Evolutionary conservation across 2,797 vertebrate species (phyloP), one percentile per base, ranked within the genome.

Genomic region (Anguilla megastoma): DNA sequence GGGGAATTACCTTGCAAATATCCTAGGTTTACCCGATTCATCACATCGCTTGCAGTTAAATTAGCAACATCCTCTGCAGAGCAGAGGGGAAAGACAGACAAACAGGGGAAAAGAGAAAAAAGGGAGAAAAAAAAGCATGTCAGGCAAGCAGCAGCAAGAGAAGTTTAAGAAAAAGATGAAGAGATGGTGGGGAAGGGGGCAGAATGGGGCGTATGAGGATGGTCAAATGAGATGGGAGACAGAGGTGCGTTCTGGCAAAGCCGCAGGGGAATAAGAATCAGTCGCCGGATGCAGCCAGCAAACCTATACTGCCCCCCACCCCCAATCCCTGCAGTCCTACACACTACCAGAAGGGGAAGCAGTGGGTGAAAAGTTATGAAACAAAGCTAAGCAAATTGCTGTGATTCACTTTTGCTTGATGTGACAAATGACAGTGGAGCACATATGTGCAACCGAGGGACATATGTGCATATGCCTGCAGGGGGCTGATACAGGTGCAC

Each of bases 1-100:
- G 93, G 91, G 92, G 92, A 94, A 94, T 99, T 99, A 99, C 99
- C 99, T 99, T 99, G 98, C 95, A 99, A 98, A 98, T 99, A 99
- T 99, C 99, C 99, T 97, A 99, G 98, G 98, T 99, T 99, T 97
- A 99, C 99, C 96, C 99, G 98, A 96, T 99, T 99, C 99, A 99
- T 99, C 97, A 99, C 99, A 98, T 99, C 99, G 95, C 98, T 99
- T 93, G 99, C 99, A 95, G 99, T 99, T 98, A 99, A 98, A 98
- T 99, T 99, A 98, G 98, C 98, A 98, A 99, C 98, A 96, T 99
- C 98, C 97, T 99, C 99, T 99, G 98, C 92, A 95, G 96, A 96
- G 95, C 96, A 95, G 94, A 95, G 94, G 79, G 30, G 85, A 89
- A 93, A 86, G 48, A 74, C 85, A 96, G 93, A 96, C 92, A 95